Evolutionary conservation across 2,113 vertebrate genomes (phyloP).

Genomic region (Dissostichus mawsoni): DNA sequence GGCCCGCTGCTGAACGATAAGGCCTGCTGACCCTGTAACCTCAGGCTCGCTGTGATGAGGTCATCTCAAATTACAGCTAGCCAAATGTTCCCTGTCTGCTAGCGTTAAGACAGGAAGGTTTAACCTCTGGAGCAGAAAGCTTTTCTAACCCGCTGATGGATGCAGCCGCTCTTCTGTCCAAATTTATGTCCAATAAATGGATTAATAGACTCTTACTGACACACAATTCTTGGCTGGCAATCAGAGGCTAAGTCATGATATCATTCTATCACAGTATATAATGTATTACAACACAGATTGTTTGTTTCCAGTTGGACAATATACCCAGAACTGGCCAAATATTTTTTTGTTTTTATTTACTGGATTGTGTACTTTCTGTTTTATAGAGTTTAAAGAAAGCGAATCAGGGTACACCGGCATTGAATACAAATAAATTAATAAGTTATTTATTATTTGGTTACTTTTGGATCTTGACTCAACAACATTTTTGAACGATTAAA

Average conservation of each 20-base stretch:
- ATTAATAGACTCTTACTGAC: conserved; percentile 13
- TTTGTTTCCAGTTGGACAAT: not conserved
- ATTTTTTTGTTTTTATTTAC: not conserved
- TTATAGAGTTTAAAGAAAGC: not conserved
- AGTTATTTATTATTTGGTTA: conserved; percentile 2
- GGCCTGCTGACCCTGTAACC: conserved; percentile 73
- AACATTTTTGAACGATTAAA: conserved; percentile 54
- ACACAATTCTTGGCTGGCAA: not conserved
- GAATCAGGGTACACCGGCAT: too few species aligned
- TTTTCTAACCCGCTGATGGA: conserved; percentile 51
- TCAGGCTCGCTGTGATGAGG: conserved; percentile 54
- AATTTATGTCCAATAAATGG: conserved; percentile 30
- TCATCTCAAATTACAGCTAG: conserved; percentile 72
- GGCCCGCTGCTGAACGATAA: conserved; percentile 70
- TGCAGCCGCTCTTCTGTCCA: conserved; percentile 35
- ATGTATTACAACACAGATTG: not conserved
- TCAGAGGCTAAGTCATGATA: conserved; percentile 1
- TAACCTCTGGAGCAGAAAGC: conserved; percentile 55
- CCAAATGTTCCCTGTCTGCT: conserved; percentile 69
- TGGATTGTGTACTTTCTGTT: conserved; percentile 3
- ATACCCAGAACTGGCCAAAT: not conserved
- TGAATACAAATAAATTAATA: not conserved
- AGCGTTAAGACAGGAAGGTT: conserved; percentile 62
- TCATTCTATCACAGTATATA: not conserved
- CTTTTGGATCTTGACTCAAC: conserved; percentile 22